Evolutionary conservation across 1,140 invertebrate species (phyloP), one percentile per base, ranked within the genome.

Genomic region (Stegodyphus mimosarum): DNA sequence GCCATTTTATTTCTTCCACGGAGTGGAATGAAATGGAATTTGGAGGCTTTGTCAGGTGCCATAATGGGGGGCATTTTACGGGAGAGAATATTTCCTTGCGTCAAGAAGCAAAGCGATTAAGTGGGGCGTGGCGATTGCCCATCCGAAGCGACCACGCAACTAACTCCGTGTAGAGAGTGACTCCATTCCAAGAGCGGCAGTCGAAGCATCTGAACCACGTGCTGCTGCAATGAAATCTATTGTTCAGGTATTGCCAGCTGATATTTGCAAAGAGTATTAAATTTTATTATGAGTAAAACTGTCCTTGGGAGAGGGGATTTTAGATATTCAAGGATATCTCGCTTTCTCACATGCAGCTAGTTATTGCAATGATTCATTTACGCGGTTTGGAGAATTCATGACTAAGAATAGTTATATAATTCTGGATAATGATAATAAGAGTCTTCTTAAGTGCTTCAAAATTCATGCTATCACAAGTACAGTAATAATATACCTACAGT

Each of bases 21-120:
- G 79, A 72, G 79, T 70, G 79, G 66, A 81, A 72, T 81, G 79
- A 64, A 73, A 81, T n/a, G 79, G 79, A 81, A 73, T 81, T 33
- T 55, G 13, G 15, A 63, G 11, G 48, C 55, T 81, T 81, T 72
- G 69, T 81, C 15, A 73, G 11, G 4, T 48, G 10, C 17, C 72
- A 71, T 55, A 70, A 81, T 33, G 67, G 49, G 79, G 50, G 48
- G 69, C 66, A 63, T 51, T 81, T 78, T 80, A 49, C 67, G 51
- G 49, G 48, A 63, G 48, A 73, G 72, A 81, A 18, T 63, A 51
- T 81, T 52, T 81, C 67, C 79, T n/a, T 72, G 72, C 73, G 79
- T 79, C 51, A 67, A 55, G 50, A 79, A n/a, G 51, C 66, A 51
- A 63, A 18, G 9, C 15, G 79, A 13, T 5, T 81, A 81, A 81